Evolutionary conservation across 2,888 invertebrate genomes (phyloP), one percentile per base, ranked within the genome.

Genomic region (Resseliella maxima): DNA sequence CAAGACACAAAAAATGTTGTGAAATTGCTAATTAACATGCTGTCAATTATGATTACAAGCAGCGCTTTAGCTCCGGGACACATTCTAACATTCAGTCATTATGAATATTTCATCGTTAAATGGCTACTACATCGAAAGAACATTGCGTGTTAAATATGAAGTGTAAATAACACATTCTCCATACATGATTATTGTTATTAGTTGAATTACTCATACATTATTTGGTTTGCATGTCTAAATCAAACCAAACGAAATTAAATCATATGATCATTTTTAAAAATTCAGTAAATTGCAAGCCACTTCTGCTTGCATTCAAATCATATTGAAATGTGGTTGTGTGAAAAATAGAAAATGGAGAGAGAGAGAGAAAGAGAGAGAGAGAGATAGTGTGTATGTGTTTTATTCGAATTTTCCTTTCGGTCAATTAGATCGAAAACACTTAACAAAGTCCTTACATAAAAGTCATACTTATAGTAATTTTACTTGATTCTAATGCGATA

Each of bases 161-260:
- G 72, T 72, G 72, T 72, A 72, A 72, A 72, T 72, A 72, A 72
- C 72, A 72, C 72, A 72, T 72, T 72, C 35, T 18, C 46, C 31
- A 31, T 31, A 35, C 72, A 72, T 72, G 15, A 72, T 72, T 72
- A 72, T 72, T 72, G 18, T 72, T 35, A 72, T 72, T 72, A 72
- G 31, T 31, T 31, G 31, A 5, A 31, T 27, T 12, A 31, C 31
- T 31, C 72, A 31, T 31, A 31, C 72, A 72, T 72, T 72, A 72
- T 72, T 72, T 72, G 3, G 72, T 31, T 72, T 72, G 72, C 72
- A 72, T 72, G 72, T 72, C 15, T 72, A 2, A 72, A 72, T 31
- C 72, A 72, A 72, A 72, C 31, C 35, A 35, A 27, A 72, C n/a
- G 31, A 72, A 31, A 59, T 15, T 24, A 59, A 8, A 27, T 12